Evolutionary conservation across 2,888 invertebrate genomes (phyloP).

Genomic region (Philereme transversata): DNA sequence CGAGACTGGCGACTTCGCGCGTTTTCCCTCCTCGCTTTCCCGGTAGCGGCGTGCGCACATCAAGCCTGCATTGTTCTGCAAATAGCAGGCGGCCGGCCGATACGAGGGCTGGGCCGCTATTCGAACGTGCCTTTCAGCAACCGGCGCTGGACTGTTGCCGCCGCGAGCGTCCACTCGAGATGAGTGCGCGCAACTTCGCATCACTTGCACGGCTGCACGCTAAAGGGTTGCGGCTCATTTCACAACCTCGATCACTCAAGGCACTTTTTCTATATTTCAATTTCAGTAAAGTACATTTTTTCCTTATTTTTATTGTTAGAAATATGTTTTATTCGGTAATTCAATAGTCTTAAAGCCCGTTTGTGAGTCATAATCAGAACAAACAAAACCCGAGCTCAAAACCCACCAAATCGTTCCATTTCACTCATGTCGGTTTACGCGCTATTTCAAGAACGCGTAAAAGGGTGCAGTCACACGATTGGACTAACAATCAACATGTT

Average conservation of each 20-base stretch:
- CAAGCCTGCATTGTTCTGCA: conserved; percentile 81
- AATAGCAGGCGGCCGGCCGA: conserved; percentile 63
- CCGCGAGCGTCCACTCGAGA: conserved; percentile 42
- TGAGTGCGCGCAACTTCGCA: conserved; percentile 53
- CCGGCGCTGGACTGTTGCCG: conserved; percentile 59
- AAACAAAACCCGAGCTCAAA: conserved; percentile 7
- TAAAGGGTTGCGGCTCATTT: conserved; percentile 33
- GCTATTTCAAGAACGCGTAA: conserved; percentile 38
- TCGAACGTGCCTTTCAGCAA: conserved; percentile 60
- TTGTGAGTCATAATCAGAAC: conserved; percentile 17
- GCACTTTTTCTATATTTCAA: not conserved
- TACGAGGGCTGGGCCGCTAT: conserved; percentile 72
- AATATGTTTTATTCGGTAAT: not conserved
- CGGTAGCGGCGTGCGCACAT: conserved; percentile 79
- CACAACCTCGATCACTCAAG: conserved; percentile 26
- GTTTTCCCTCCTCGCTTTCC: conserved; percentile 79
- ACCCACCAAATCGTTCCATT: conserved; percentile 23
- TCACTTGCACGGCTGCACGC: conserved; percentile 49
- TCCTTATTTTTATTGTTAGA: too few species aligned
- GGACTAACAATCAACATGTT: conserved; percentile 55
- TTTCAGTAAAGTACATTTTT: too few species aligned
- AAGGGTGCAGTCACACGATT: conserved; percentile 36
- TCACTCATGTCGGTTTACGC: conserved; percentile 23
- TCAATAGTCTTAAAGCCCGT: conserved; percentile 11
- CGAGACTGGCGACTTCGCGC: conserved; percentile 72